Percentiles rank a stretch among this genome's conserved stretches.
Evolutionary conservation across 2,888 invertebrate species (phyloP).

Genomic region (Andrena flavipes): DNA sequence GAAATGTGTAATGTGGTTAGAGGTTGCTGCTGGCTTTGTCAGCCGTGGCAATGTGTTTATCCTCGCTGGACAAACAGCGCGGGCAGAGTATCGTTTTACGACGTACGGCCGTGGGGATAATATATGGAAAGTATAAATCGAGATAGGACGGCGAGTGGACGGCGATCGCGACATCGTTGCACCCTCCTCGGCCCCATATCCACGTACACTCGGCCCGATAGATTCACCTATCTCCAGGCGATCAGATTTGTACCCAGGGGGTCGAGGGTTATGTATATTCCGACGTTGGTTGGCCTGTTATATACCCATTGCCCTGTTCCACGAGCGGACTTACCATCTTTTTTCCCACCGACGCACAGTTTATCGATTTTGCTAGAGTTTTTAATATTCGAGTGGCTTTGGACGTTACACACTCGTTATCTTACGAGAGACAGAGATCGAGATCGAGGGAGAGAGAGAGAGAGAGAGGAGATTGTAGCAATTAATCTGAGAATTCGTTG

Average conservation of each 20-base stretch:
- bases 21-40: constrained; percentile 64
- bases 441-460: no score
- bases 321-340: not conserved
- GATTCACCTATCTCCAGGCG: constrained; percentile 61
- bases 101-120: constrained; percentile 58
- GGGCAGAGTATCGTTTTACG: constrained; percentile 68
- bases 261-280: constrained; percentile 46
- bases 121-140: constrained; percentile 71
- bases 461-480: not conserved
- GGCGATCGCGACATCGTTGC: constrained; percentile 43
- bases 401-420: no score
- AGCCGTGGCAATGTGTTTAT: constrained; percentile 69
- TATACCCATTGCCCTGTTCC: constrained; percentile 16
- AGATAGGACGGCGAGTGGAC: constrained; percentile 53
- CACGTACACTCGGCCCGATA: constrained; percentile 55
- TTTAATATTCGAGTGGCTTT: not conserved
- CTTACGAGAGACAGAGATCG: no score
- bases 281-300: constrained; percentile 27
- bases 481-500: not conserved
- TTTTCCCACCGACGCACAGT: not conserved
- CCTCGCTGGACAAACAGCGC: constrained; percentile 50
- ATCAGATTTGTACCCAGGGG: constrained; percentile 56
- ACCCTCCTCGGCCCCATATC: constrained; percentile 52
- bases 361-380: no score
- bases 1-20: constrained; percentile 60